Conservation (phyloP, 2,113 vertebrate genomes). For the Peromyscus maniculatus region DNA sequence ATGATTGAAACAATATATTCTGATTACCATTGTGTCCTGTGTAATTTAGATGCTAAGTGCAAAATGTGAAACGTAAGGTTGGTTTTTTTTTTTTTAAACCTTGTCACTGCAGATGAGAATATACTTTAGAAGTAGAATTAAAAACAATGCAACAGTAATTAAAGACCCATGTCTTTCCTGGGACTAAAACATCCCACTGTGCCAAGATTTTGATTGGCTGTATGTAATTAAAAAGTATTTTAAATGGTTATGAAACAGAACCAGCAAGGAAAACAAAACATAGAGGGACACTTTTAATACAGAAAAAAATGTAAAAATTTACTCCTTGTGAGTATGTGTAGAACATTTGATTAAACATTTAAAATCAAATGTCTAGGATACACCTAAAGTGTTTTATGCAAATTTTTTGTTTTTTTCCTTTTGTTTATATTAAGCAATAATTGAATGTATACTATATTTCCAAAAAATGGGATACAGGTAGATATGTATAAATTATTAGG, state of each 20-base stretch:
- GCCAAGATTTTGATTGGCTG: constrained; percentile 78
- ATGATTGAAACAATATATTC: constrained; percentile 82
- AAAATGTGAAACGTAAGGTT: constrained; percentile 78
- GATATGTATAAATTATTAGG: constrained; percentile 17
- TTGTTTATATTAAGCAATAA: constrained; percentile 48
- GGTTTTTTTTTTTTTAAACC: background rate
- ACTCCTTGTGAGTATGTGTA: constrained; percentile 4
- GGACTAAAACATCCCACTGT: constrained; percentile 71
- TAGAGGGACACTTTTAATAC: constrained; percentile 67
- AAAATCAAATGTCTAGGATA: background rate
- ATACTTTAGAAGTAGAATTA: constrained; percentile 69
- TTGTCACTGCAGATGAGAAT: constrained; percentile 70
- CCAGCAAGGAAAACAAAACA: constrained; percentile 45
- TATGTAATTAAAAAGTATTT: constrained; percentile 67
- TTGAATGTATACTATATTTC: constrained; percentile 23
- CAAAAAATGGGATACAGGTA: background rate
- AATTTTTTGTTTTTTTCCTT: constrained; percentile 2
- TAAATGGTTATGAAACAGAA: constrained; percentile 58
- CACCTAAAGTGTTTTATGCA: background rate
- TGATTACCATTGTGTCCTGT: constrained; percentile 86
- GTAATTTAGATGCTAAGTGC: constrained; percentile 76
- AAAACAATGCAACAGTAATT: constrained; percentile 82
- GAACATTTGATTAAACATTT: constrained; percentile 53
- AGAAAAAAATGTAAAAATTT: constrained; percentile 35
- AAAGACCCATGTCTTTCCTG: constrained; percentile 66